Evolutionary conservation across 2,888 invertebrate species (phyloP).

Genomic region (Nowickia ferox): DNA sequence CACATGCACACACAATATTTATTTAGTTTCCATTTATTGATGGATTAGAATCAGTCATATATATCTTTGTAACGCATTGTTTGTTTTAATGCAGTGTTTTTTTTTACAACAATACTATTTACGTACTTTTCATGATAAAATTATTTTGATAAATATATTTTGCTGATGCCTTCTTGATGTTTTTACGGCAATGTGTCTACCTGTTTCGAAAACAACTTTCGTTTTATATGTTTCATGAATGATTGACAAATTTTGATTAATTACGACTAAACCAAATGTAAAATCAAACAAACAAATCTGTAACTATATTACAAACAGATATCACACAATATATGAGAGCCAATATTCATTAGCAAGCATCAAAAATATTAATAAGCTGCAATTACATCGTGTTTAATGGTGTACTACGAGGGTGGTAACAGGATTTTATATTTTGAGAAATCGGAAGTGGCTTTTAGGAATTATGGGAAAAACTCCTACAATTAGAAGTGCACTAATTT

Average conservation of each 20-base stretch:
- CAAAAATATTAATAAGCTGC: not conserved
- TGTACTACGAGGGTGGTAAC: not conserved
- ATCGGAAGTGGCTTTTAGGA: not conserved
- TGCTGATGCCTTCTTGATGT: not conserved
- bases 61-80: not conserved
- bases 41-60: conserved; percentile 20
- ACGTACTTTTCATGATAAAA: not conserved
- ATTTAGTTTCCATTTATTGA: not conserved
- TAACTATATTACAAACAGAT: not conserved
- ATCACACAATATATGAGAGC: not conserved
- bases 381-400: not conserved
- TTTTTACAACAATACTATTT: not conserved
- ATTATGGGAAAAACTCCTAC: too few species aligned
- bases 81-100: conserved; percentile 8
- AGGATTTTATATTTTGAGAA: not conserved
- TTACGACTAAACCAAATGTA: not conserved
- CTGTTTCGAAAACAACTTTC: not conserved
- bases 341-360: conserved; percentile 5
- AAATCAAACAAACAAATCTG: not conserved
- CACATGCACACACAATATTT: conserved; percentile 1
- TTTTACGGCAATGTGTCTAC: not conserved
- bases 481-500: too few species aligned
- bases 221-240: not conserved
- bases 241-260: conserved; percentile 16
- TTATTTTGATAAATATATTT: not conserved